Base-by-base conservation (phyloP, 2,888 invertebrate species). In the Achlya flavicornis region DNA sequence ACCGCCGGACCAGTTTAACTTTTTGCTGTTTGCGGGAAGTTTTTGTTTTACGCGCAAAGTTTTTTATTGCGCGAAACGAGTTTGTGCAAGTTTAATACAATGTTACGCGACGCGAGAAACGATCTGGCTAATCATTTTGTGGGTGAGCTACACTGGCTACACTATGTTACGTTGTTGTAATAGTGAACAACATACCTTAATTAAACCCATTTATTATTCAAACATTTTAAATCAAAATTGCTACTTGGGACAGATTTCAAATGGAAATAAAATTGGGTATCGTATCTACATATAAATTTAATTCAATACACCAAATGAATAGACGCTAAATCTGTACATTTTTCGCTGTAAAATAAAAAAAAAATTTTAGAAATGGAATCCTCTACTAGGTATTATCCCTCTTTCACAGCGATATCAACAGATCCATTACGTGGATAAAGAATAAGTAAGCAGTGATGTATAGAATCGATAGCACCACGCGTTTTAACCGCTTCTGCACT, bases 401-500 rank as follows among this genome's bases (percentile, higher is more conserved):
- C n/a, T n/a, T 38, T 38, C 10, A 38, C 38, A 10, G 38, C 38
- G 38, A 38, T 10, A 38, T 7, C 7, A 10, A 38, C 38, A 38
- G 71, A 75, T 83, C 83, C 80, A 85, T 84, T 85, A 83, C 74
- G 64, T 64, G 75, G 77, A 79, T 79, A 80, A 78, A 80, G 74
- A 71, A 70, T 71, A 70, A 74, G 76, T 71, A 76, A 70, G 68
- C 73, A 71, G 61, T 68, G 70, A 67, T 73, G 73, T 73, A 76
- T 70, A 66, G 72, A 76, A 79, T 78, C 78, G 79, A 81, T 80
- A 79, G 74, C 69, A 74, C 77, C 68, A 75, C 71, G 66, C 69
- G 74, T 75, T 78, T 77, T 72, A 78, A 79, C 66, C 66, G 65
- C 66, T 63, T 69, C 72, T 71, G 68, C 26, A 73, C 71, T 72